Conservation (phyloP, 2,797 vertebrate genomes). For the Platalea minor region DNA sequence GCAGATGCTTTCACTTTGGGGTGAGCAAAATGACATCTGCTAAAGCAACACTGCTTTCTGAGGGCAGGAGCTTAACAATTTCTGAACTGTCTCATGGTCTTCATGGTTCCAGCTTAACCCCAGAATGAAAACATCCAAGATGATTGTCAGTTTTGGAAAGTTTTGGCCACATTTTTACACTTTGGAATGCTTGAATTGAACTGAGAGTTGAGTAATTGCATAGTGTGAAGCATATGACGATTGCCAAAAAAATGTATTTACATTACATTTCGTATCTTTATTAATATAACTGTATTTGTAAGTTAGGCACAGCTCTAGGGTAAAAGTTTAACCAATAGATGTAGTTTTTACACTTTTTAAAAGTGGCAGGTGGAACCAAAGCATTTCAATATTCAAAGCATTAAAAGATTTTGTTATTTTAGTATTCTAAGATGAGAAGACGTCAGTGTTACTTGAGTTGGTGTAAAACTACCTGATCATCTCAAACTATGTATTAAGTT, state of each 20-base stretch:
- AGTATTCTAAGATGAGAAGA: conserved; percentile 14
- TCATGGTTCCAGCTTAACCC: neutral
- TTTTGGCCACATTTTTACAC: neutral
- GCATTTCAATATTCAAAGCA: conserved; percentile 15
- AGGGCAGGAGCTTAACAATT: neutral
- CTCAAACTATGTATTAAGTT: conserved; percentile 57
- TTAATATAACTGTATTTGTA: conserved; percentile 38
- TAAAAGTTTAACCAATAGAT: conserved; percentile 26
- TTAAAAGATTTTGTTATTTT: conserved; percentile 26
- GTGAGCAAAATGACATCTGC: neutral
- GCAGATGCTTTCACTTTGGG: conserved; percentile 10
- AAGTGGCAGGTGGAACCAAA: conserved; percentile 30
- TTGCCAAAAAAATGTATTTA: neutral
- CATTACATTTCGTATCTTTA: neutral
- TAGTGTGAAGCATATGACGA: neutral
- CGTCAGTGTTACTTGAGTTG: conserved; percentile 46
- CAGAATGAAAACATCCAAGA: neutral
- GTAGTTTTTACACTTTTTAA: conserved; percentile 16
- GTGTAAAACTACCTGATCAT: conserved; percentile 47
- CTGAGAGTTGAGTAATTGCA: neutral
- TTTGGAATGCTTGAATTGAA: conserved; percentile 6
- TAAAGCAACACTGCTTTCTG: neutral
- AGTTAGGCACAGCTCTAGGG: neutral
- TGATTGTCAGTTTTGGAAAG: neutral
- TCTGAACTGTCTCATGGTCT: neutral